Evolutionary conservation across 2,888 invertebrate genomes (phyloP).

Genomic region (Coleophora deauratella): DNA sequence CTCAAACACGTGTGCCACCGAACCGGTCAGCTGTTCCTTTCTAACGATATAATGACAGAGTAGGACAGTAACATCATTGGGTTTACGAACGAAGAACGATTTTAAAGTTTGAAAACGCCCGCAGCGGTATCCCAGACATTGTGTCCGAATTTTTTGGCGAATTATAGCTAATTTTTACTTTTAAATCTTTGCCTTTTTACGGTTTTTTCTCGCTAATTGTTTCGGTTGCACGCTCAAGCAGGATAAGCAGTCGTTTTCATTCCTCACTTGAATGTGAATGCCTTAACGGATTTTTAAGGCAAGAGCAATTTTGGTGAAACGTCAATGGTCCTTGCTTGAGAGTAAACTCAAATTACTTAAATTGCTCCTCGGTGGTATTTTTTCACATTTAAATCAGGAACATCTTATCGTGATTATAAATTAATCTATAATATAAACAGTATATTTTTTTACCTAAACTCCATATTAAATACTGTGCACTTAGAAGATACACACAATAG

Average conservation of each 20-base stretch:
- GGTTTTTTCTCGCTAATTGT: constrained; percentile 16
- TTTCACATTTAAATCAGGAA: too few species aligned
- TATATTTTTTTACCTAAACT: too few species aligned
- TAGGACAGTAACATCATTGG: constrained; percentile 15
- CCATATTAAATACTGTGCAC: too few species aligned
- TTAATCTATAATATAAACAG: too few species aligned
- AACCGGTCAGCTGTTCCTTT: constrained; percentile 21
- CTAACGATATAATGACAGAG: constrained; percentile 30
- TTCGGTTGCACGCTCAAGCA: constrained; percentile 23
- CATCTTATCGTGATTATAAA: too few species aligned
- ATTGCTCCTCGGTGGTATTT: too few species aligned
- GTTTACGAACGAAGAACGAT: too few species aligned
- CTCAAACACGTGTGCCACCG: constrained; percentile 27
- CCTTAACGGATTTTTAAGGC: constrained; percentile 17
- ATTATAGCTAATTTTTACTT: constrained; percentile 25
- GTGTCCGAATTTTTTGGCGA: constrained; percentile 23
- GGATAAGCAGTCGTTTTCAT: constrained; percentile 10
- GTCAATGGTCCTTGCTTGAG: too few species aligned
- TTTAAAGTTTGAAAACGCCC: constrained; percentile 30
- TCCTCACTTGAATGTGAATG: constrained; percentile 13
- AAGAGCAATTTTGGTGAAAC: neutral
- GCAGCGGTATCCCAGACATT: constrained; percentile 48
- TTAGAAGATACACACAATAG: too few species aligned
- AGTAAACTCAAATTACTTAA: too few species aligned
- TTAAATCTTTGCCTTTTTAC: too few species aligned